Conservation (phyloP, 1,140 invertebrate genomes). For the Thalassaphorura encarpata region DNA sequence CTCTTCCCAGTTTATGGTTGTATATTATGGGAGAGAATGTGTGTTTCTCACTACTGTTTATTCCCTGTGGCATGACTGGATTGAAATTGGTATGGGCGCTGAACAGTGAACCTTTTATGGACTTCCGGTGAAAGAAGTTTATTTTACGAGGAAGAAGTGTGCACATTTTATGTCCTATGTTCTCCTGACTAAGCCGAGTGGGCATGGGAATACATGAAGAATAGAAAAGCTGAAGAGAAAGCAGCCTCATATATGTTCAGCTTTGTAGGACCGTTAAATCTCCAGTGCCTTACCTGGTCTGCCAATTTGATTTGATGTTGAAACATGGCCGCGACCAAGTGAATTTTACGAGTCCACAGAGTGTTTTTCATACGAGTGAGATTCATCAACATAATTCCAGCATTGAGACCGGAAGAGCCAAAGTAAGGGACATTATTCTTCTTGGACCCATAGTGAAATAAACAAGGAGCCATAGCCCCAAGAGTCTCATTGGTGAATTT, state of each 20-base stretch:
- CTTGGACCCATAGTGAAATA: conserved; percentile 24
- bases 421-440: conserved; percentile 20
- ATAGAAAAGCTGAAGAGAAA: neutral
- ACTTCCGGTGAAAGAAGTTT: too few relatives aligned
- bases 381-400: conserved; percentile 30
- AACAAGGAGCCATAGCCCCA: conserved; percentile 24
- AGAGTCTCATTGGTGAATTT: conserved; percentile 5
- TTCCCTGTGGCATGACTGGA: too few relatives aligned
- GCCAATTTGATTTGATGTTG: conserved; percentile 24
- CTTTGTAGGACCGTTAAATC: neutral
- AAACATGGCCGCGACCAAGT: conserved; percentile 15
- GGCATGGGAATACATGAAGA: too few relatives aligned
- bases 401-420: conserved; percentile 24
- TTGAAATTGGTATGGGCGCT: too few relatives aligned
- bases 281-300: conserved; percentile 19
- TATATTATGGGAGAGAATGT: too few relatives aligned
- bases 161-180: too few relatives aligned
- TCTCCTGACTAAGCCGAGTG: neutral
- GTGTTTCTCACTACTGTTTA: too few relatives aligned
- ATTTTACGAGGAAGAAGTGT: too few relatives aligned
- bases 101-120: too few relatives aligned
- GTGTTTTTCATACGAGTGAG: conserved; percentile 20
- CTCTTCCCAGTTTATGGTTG: too few relatives aligned
- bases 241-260: neutral
- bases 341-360: conserved; percentile 20